phyloP scores from a whole-genome alignment of 2,888 invertebrate genomes.

The Chromoteleia sp. region DNA sequence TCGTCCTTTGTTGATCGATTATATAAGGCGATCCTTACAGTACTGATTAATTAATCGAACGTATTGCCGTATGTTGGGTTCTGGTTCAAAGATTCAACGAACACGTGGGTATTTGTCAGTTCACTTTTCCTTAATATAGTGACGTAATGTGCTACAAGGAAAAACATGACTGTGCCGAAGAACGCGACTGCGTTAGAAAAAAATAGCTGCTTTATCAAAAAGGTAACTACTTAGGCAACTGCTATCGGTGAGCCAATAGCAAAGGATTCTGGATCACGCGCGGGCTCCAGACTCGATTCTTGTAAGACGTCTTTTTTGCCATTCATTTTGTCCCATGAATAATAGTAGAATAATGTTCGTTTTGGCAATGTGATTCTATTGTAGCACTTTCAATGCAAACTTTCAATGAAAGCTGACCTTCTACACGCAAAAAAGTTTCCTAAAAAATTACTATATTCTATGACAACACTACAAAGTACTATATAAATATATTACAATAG shows the following conservation, averaged over 20 bases:
- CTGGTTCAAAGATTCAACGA: slow-evolving; percentile 31
- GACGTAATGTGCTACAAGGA: slow-evolving; percentile 45
- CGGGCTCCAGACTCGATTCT: slow-evolving; percentile 20
- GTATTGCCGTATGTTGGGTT: slow-evolving; percentile 15
- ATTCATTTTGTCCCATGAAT: slow-evolving; percentile 17
- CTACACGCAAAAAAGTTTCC: no score
- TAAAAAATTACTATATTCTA: no score
- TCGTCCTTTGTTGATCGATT: neutral
- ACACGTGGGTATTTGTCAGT: slow-evolving; percentile 44
- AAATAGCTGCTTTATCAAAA: slow-evolving; percentile 56
- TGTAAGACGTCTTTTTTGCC: slow-evolving; percentile 37
- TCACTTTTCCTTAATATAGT: slow-evolving; percentile 49
- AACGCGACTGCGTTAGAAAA: slow-evolving; percentile 17
- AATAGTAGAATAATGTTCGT: neutral
- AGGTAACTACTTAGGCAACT: slow-evolving; percentile 55
- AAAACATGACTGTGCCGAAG: slow-evolving; percentile 27
- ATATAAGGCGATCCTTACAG: slow-evolving; percentile 8
- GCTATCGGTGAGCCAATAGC: slow-evolving; percentile 51
- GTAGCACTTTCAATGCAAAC: no score
- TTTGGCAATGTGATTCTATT: no score
- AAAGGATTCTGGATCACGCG: slow-evolving; percentile 37
- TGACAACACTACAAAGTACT: no score
- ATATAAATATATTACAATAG: no score
- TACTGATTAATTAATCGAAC: slow-evolving; percentile 2
- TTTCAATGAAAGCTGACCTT: no score